These are phyloP conservation scores for Nothocercus nigrocapillus DNA, from an alignment of 2,113 vertebrate species.

Conservation along the genomic window DNA sequence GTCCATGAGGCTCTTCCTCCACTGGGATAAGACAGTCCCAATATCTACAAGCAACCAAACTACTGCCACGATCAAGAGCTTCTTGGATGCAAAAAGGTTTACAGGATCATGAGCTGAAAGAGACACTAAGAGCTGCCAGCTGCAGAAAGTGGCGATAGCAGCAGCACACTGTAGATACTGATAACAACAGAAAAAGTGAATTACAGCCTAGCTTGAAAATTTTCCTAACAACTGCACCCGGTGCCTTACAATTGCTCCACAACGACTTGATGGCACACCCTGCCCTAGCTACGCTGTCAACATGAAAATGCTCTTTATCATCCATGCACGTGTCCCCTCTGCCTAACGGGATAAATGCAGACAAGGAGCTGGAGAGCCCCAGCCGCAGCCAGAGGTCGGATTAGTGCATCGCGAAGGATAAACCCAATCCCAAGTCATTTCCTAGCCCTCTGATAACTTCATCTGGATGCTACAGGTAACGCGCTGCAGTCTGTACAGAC, in stretches of 20 bases:
- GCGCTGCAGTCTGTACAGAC: constrained; percentile 17
- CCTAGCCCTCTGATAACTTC: constrained; percentile 40
- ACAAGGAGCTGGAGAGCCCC: neutral
- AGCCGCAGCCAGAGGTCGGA: constrained; percentile 46
- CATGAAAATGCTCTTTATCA: constrained; percentile 45
- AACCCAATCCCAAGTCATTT: constrained; percentile 37
- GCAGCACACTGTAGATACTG: neutral
- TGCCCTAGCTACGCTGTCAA: neutral
- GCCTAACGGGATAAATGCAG: constrained; percentile 60
- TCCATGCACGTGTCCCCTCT: constrained; percentile 5
- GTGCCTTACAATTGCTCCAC: neutral
- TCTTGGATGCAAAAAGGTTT: neutral
- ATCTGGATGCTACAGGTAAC: constrained; percentile 58
- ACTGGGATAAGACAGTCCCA: neutral
- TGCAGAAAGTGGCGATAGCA: neutral
- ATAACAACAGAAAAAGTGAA: neutral
- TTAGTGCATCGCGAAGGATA: constrained; percentile 30
- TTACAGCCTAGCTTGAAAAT: neutral
- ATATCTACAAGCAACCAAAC: neutral
- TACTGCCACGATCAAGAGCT: neutral
- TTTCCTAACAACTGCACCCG: neutral
- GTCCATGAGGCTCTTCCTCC: neutral
- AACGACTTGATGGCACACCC: neutral
- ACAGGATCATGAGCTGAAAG: neutral
- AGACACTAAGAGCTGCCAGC: neutral